Conservation (phyloP, 1,140 invertebrate genomes). For the Idris sp. region DNA sequence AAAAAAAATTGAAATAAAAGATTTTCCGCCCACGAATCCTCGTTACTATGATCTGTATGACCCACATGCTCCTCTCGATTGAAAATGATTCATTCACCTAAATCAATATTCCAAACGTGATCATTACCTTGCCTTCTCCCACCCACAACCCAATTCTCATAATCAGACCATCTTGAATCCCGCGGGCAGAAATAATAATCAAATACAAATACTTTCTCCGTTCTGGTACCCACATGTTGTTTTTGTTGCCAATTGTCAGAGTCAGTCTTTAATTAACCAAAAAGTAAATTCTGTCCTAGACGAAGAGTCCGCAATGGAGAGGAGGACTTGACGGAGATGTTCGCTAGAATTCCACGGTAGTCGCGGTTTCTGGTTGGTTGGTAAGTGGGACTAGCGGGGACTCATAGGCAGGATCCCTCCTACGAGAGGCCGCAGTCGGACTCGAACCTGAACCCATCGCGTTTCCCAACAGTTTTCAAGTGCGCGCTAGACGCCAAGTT, state of each 20-base stretch:
- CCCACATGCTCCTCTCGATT: conserved; percentile 31
- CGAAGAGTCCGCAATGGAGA: conserved; percentile 54
- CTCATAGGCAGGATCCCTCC: conserved; percentile 78
- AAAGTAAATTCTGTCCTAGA: too few relatives aligned
- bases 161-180: conserved; percentile 1
- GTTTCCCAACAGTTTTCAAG: conserved; percentile 64
- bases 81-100: conserved; percentile 23
- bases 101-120: conserved; percentile 18
- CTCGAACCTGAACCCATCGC: conserved; percentile 73
- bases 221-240: too few relatives aligned
- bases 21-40: conserved; percentile 39
- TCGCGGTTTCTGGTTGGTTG: conserved; percentile 78
- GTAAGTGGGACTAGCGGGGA: conserved; percentile 79
- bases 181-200: background rate
- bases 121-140: background rate
- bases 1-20: background rate
- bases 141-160: conserved; percentile 4
- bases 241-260: conserved; percentile 2
- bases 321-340: conserved; percentile 73
- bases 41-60: conserved; percentile 34
- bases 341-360: conserved; percentile 75
- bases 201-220: conserved; percentile 29
- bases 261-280: conserved; percentile 27
- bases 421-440: conserved; percentile 77
- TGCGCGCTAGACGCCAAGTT: conserved; percentile 63